Conservation (phyloP, 2,797 vertebrate species). For the Pitangus sulphuratus region DNA sequence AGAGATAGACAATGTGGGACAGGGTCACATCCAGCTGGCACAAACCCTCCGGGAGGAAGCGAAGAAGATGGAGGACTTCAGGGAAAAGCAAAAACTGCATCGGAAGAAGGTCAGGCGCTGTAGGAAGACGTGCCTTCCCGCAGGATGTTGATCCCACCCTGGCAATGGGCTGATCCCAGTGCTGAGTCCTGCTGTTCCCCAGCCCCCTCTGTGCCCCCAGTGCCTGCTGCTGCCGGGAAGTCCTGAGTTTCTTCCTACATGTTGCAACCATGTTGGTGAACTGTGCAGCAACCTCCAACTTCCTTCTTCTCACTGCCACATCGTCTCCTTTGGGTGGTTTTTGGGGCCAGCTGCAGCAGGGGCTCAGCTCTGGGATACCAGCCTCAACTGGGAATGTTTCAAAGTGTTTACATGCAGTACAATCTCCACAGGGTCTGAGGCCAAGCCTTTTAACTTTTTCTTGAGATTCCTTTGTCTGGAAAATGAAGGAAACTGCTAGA, state of each 20-base stretch:
- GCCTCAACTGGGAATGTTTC: background rate
- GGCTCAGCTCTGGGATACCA: background rate
- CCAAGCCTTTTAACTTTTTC: background rate
- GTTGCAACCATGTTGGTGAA: background rate
- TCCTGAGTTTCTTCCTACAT: background rate
- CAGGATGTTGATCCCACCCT: background rate
- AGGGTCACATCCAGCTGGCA: conserved; percentile 89
- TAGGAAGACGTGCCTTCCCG: fast-evolving
- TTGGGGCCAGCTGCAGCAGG: background rate
- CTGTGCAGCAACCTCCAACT: background rate
- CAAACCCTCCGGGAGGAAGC: conserved; percentile 90
- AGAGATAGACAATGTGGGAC: conserved; percentile 90
- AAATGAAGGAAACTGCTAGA: background rate
- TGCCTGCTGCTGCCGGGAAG: background rate
- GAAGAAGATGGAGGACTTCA: conserved; percentile 93
- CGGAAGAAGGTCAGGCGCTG: conserved; percentile 83
- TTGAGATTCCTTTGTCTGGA: background rate
- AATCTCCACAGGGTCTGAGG: background rate
- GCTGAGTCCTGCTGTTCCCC: background rate
- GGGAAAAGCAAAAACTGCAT: conserved; percentile 89
- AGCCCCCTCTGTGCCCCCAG: fast-evolving
- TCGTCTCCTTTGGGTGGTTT: background rate
- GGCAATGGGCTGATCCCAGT: fast-evolving
- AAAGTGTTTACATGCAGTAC: background rate
- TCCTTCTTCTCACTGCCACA: background rate